These are phyloP conservation scores for Leptinotarsa defecta DNA, from an alignment of 1,140 invertebrate genomes.

Conservation along the genomic window DNA sequence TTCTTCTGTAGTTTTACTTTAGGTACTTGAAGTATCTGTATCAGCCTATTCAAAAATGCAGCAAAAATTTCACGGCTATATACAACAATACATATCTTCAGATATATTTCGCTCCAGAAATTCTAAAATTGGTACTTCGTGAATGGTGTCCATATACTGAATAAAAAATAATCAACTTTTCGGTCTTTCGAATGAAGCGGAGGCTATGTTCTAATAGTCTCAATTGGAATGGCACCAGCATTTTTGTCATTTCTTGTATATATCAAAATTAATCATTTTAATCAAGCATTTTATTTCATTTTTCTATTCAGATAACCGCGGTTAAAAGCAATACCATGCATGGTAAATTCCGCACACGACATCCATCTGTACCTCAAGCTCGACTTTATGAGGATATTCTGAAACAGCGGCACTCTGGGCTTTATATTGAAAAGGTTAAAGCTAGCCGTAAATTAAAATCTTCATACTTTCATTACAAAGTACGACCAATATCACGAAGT, in stretches of 20 bases:
- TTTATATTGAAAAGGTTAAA: conserved; percentile 1
- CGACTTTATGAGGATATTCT: neutral
- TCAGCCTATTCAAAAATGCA: no score
- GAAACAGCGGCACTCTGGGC: neutral
- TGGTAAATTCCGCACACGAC: conserved; percentile 1
- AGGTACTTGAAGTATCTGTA: no score
- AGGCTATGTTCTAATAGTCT: no score
- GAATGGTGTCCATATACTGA: no score
- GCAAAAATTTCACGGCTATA: no score
- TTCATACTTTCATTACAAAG: conserved; percentile 1
- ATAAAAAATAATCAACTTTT: no score
- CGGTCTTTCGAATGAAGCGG: no score
- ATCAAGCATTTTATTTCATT: neutral
- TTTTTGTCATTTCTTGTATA: neutral
- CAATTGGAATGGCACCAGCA: neutral
- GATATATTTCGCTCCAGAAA: no score
- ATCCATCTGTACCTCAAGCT: neutral
- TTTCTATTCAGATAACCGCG: neutral
- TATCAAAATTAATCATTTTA: no score
- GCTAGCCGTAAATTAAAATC: conserved; percentile 2
- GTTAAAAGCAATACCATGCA: neutral
- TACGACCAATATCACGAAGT: neutral
- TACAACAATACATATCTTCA: no score
- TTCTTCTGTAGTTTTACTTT: no score
- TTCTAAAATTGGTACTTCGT: no score